A percentile compares a stretch with the other conserved stretches of the same genome.
Evolutionary conservation across 2,113 vertebrate genomes (phyloP).

Genomic region (rat (Rattus norvegicus)): GRCr8 NC_086025.1:50629001-50629500

Average conservation of each 20-base stretch:
- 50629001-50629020: not conserved
- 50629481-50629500: not conserved
- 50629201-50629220: slow-evolving; percentile 19
- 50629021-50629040: not conserved
- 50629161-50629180: not conserved
- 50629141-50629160: not conserved
- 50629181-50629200: slow-evolving; percentile 36
- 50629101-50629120: not conserved
- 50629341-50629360: not conserved
- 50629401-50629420: not conserved
- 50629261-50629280: not conserved
- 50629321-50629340: not conserved
- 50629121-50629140: not conserved
- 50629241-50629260: not conserved
- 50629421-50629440: not conserved
- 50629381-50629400: not conserved
- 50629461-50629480: not conserved
- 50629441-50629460: not conserved
- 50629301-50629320: not conserved
- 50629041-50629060: not conserved
- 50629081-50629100: not conserved
- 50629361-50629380: not conserved
- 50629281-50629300: not conserved
- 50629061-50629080: not conserved
- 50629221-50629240: not conserved